Evolutionary conservation across 30 jellyfish, hydroid and myxozoan genomes (phyloP).

Genomic region (Aurelia coerulea): DNA sequence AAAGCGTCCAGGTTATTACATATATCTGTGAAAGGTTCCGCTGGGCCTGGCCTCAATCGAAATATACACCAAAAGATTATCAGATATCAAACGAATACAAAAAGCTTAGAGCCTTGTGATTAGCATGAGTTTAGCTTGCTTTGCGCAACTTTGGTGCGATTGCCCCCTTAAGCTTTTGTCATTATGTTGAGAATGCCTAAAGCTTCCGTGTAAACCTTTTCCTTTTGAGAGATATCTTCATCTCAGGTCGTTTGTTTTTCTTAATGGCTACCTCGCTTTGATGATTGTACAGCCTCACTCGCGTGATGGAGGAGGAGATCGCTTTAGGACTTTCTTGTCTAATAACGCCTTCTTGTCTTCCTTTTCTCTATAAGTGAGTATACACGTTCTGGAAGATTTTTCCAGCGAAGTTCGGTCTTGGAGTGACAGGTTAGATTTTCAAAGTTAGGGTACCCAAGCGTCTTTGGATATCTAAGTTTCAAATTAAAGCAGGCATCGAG

Average conservation of each 20-base stretch:
- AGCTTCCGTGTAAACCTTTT: slow-evolving; percentile 49
- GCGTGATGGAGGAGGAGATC: no score
- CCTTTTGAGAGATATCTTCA: slow-evolving; percentile 29
- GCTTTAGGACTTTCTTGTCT: no score
- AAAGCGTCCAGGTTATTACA: slow-evolving; percentile 43
- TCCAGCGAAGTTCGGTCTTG: no score
- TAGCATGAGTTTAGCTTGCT: slow-evolving; percentile 49
- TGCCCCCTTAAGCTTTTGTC: slow-evolving; percentile 61
- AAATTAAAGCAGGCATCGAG: no score
- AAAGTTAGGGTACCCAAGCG: no score
- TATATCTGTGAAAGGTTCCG: slow-evolving; percentile 58
- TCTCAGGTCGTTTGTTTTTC: slow-evolving; percentile 12
- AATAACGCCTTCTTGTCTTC: no score
- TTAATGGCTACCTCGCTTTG: no score
- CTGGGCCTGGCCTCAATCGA: slow-evolving; percentile 51
- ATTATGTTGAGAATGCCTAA: slow-evolving; percentile 16
- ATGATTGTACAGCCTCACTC: no score
- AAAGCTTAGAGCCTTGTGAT: slow-evolving; percentile 41
- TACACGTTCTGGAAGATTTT: no score
- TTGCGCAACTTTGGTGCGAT: slow-evolving; percentile 47
- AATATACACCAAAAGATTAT: slow-evolving; percentile 53
- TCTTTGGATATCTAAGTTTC: no score
- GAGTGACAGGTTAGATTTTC: no score
- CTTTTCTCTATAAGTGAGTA: no score
- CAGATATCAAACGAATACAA: slow-evolving; percentile 49